Evolutionary conservation across 2,113 vertebrate species (phyloP).

Genomic region (Castor canadensis): DNA sequence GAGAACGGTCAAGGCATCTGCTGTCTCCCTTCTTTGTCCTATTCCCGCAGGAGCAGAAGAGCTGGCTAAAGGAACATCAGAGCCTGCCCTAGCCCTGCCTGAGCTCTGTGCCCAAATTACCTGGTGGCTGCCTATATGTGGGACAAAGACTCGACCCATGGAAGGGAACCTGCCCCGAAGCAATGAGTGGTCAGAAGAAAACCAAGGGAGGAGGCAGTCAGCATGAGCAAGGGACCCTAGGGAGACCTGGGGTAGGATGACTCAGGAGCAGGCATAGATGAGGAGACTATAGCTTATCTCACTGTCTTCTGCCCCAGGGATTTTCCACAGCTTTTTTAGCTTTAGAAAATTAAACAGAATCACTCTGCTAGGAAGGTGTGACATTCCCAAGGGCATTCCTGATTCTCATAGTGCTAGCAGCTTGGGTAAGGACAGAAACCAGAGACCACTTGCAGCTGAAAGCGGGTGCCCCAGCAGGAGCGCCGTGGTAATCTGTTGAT

Average conservation of each 20-base stretch:
- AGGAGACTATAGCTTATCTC: not conserved
- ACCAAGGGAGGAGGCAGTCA: too few species aligned
- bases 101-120: not conserved
- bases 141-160: not conserved
- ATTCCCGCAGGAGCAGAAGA: not conserved
- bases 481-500: not conserved
- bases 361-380: not conserved
- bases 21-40: not conserved
- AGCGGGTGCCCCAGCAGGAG: not conserved
- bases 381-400: not conserved
- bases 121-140: not conserved
- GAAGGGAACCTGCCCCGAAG: not conserved
- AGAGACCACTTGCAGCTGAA: not conserved
- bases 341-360: slow-evolving; percentile 37
- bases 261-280: not conserved
- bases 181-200: not conserved
- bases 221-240: not conserved
- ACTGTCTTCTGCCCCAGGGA: not conserved
- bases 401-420: not conserved
- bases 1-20: not conserved
- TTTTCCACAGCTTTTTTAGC: not conserved
- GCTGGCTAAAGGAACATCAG: not conserved
- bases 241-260: not conserved
- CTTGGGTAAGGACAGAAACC: not conserved
- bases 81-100: not conserved